These are phyloP conservation scores for Sciaenops ocellatus DNA, from an alignment of 2,797 vertebrate genomes.

Conservation along the genomic window DNA sequence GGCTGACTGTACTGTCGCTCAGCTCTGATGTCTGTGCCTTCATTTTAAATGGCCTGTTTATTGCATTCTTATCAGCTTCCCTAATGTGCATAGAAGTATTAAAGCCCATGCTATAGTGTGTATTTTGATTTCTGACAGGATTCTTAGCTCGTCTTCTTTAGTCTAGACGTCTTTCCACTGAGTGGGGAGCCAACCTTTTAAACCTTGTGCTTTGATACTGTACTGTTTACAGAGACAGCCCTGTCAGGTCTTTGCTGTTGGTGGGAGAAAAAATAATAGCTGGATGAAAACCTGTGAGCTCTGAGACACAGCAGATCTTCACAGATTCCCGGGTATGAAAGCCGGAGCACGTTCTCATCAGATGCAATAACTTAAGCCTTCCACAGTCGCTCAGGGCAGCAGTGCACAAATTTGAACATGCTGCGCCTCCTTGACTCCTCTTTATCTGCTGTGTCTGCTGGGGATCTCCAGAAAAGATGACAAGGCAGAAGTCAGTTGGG, in stretches of 20 bases:
- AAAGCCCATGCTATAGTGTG: neutral
- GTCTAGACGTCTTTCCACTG: neutral
- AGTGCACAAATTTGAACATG: slow-evolving; percentile 14
- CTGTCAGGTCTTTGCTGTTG: neutral
- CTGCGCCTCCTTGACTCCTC: slow-evolving; percentile 7
- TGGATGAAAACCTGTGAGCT: neutral
- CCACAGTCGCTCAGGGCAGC: slow-evolving; percentile 32
- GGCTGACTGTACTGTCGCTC: neutral
- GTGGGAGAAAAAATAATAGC: slow-evolving; percentile 10
- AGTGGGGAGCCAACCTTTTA: slow-evolving; percentile 8
- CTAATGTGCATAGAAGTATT: slow-evolving; percentile 25
- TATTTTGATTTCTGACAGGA: neutral
- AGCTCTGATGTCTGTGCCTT: neutral
- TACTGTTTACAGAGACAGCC: neutral
- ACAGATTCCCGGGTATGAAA: slow-evolving; percentile 15
- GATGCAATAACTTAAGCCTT: slow-evolving; percentile 43
- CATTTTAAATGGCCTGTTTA: neutral
- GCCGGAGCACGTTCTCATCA: slow-evolving; percentile 41
- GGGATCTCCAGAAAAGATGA: slow-evolving; percentile 31
- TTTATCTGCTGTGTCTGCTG: slow-evolving; percentile 27
- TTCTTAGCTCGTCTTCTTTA: neutral
- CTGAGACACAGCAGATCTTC: neutral
- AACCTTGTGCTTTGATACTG: slow-evolving; percentile 30
- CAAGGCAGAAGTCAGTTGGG: slow-evolving; percentile 26
- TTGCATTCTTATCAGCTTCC: neutral